A percentile compares a stretch with the other conserved stretches of the same genome.
phyloP scores from a whole-genome alignment of 2,888 invertebrate genomes.

The Calliopum simillimum region DNA sequence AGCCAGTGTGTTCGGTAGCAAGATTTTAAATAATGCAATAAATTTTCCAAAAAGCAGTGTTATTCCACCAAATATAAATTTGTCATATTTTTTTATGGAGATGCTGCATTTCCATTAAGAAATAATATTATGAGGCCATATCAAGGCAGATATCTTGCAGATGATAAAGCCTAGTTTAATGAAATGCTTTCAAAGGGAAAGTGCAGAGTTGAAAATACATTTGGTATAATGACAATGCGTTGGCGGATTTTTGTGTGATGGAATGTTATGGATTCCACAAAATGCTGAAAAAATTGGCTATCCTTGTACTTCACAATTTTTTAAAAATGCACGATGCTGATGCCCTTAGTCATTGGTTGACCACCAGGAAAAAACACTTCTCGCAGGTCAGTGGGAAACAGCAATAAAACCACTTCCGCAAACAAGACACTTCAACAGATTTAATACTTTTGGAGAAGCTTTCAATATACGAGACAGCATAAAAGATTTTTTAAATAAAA shows the following conservation, averaged over 20 bases:
- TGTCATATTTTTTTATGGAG: neutral
- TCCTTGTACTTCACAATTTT: too few relatives aligned
- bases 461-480: too few relatives aligned
- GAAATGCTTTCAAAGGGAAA: neutral
- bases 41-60: neutral
- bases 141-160: too few relatives aligned
- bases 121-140: conserved; percentile 5
- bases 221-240: neutral
- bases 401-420: too few relatives aligned
- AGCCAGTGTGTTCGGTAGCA: neutral
- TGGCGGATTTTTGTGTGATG: neutral
- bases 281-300: conserved; percentile 6
- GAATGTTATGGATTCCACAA: neutral
- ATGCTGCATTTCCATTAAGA: neutral
- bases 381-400: too few relatives aligned
- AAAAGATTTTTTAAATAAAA: too few relatives aligned
- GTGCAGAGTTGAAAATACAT: neutral
- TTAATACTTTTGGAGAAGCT: too few relatives aligned
- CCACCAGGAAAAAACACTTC: too few relatives aligned
- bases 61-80: neutral
- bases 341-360: too few relatives aligned
- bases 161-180: conserved; percentile 10
- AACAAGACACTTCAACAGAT: too few relatives aligned
- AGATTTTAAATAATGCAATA: neutral
- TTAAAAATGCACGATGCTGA: too few relatives aligned